phyloP scores from a whole-genome alignment of 2,888 invertebrate genomes.

The Eudemis profundana region DNA sequence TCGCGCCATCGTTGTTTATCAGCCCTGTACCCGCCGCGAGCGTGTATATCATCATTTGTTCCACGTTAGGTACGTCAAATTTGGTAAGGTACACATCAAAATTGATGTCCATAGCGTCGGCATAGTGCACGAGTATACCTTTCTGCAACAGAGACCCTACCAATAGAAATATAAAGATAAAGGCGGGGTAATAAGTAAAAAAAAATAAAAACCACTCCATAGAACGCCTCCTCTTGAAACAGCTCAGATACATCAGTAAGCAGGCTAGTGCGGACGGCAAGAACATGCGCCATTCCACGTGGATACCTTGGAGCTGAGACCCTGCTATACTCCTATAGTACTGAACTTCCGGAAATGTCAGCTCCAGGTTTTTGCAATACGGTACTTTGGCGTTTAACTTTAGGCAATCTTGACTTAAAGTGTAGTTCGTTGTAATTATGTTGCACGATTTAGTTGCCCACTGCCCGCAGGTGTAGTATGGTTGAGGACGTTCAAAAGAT shows the following conservation, averaged over 20 bases:
- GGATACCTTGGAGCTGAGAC: slow-evolving; percentile 49
- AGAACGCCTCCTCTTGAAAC: slow-evolving; percentile 61
- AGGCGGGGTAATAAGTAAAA: slow-evolving; percentile 58
- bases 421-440: slow-evolving; percentile 62
- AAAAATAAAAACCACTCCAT: slow-evolving; percentile 57
- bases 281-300: slow-evolving; percentile 69
- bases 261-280: slow-evolving; percentile 64
- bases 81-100: slow-evolving; percentile 57
- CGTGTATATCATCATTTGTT: slow-evolving; percentile 59
- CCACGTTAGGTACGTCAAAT: slow-evolving; percentile 52
- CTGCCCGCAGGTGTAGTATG: slow-evolving; percentile 66
- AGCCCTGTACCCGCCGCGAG: slow-evolving; percentile 68
- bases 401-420: slow-evolving; percentile 69
- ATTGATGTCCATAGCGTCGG: slow-evolving; percentile 63
- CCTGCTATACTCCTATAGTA: slow-evolving; percentile 63
- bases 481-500: slow-evolving; percentile 71
- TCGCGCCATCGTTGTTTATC: slow-evolving; percentile 62
- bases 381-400: slow-evolving; percentile 35
- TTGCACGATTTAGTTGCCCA: slow-evolving; percentile 65
- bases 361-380: slow-evolving; percentile 60
- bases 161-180: slow-evolving; percentile 59
- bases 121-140: slow-evolving; percentile 65
- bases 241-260: slow-evolving; percentile 58
- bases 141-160: slow-evolving; percentile 74
- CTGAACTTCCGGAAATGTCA: slow-evolving; percentile 72